phyloP scores from a whole-genome alignment of 1,140 invertebrate genomes.

The Grapholita molesta region DNA sequence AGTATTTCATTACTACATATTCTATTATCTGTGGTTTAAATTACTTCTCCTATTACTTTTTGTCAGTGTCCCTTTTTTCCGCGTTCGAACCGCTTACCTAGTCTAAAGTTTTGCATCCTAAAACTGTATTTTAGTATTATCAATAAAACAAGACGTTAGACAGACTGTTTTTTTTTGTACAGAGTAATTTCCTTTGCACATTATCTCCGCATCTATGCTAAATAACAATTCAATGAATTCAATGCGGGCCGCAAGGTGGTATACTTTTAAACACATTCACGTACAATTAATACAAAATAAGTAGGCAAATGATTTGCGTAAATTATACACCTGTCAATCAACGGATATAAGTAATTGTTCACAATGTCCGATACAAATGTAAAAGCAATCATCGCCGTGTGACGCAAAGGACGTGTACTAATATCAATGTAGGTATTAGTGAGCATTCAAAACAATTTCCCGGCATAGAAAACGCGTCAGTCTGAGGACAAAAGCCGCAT shows the following conservation, averaged over 20 bases:
- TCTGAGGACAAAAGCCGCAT: slow-evolving; percentile 55
- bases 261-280: not conserved
- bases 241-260: slow-evolving; percentile 1
- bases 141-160: not conserved
- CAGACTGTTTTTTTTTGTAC: not conserved
- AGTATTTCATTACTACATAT: not conserved
- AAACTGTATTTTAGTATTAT: not conserved
- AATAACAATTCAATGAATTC: slow-evolving; percentile 1
- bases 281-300: slow-evolving; percentile 18
- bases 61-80: too few species aligned
- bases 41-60: too few species aligned
- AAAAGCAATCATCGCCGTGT: slow-evolving; percentile 37
- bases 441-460: slow-evolving; percentile 51
- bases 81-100: too few species aligned
- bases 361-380: slow-evolving; percentile 55
- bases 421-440: slow-evolving; percentile 36
- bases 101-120: not conserved
- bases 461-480: slow-evolving; percentile 44
- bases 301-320: slow-evolving; percentile 30
- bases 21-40: not conserved
- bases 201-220: slow-evolving; percentile 6
- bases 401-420: slow-evolving; percentile 38
- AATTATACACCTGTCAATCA: slow-evolving; percentile 48
- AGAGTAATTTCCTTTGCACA: not conserved
- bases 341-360: slow-evolving; percentile 19